Evolutionary conservation across 2,888 invertebrate species (phyloP).

Genomic region (Drosophila rellima): DNA sequence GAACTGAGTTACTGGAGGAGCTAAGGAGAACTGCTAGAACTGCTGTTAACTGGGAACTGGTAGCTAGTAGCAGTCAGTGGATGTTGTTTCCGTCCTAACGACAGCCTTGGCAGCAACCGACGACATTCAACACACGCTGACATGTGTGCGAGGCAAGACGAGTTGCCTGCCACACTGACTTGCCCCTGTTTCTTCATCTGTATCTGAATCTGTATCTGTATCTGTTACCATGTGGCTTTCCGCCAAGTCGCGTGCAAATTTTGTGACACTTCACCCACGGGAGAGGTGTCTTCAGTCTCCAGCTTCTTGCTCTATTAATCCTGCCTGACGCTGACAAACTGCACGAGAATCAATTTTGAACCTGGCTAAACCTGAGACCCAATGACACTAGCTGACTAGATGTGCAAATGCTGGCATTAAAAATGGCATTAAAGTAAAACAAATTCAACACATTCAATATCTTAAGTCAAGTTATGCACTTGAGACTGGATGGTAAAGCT

Average conservation of each 20-base stretch:
- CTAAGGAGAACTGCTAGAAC: conserved; percentile 16
- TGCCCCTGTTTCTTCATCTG: conserved; percentile 2
- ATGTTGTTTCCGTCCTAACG: conserved; percentile 67
- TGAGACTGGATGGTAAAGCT: neutral
- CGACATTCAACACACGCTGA: conserved; percentile 69
- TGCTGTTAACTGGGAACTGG: conserved; percentile 38
- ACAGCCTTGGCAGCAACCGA: conserved; percentile 67
- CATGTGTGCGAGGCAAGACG: conserved; percentile 56
- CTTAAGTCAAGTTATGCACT: neutral
- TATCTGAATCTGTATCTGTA: conserved; percentile 31
- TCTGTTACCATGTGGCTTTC: conserved; percentile 67
- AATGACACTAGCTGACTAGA: conserved; percentile 22
- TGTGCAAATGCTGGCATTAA: neutral
- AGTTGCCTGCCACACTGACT: conserved; percentile 26
- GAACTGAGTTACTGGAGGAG: conserved; percentile 12
- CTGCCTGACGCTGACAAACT: conserved; percentile 69
- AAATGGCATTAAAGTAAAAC: neutral
- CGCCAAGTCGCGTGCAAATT: conserved; percentile 77
- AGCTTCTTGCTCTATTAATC: conserved; percentile 68
- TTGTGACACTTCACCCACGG: conserved; percentile 80
- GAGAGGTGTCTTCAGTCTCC: conserved; percentile 59
- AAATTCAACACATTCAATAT: neutral
- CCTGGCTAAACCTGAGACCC: neutral
- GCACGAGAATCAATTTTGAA: conserved; percentile 59
- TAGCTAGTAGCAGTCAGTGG: conserved; percentile 49